Percentiles rank a stretch among this genome's conserved stretches.
phyloP scores from a whole-genome alignment of 2,888 invertebrate species.

The Hemistola chrysoprasaria region DNA sequence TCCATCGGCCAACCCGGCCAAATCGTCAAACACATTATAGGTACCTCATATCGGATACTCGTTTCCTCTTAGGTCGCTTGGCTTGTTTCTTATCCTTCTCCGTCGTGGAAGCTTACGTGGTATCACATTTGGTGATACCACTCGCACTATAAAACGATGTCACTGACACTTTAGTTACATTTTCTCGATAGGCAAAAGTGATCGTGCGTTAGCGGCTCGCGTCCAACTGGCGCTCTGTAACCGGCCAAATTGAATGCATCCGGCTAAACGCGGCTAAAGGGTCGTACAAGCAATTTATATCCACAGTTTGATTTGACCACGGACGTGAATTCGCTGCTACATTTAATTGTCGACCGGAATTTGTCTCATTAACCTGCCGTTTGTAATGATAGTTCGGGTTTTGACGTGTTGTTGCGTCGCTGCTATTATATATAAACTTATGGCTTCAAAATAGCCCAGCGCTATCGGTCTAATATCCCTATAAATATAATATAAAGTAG shows the following conservation, averaged over 20 bases:
- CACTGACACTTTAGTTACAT: background rate
- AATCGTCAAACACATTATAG: background rate
- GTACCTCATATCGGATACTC: constrained; percentile 76
- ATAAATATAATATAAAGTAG: no score
- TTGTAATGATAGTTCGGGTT: constrained; percentile 9
- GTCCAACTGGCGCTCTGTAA: constrained; percentile 56
- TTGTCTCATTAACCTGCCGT: constrained; percentile 21
- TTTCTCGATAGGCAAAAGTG: constrained; percentile 31
- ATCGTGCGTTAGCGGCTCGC: constrained; percentile 36
- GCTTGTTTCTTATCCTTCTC: constrained; percentile 56
- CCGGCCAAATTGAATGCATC: constrained; percentile 77
- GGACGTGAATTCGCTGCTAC: constrained; percentile 36
- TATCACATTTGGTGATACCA: constrained; percentile 79
- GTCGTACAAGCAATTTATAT: constrained; percentile 79
- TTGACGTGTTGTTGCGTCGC: background rate
- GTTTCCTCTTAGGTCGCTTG: constrained; percentile 66
- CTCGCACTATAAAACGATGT: constrained; percentile 30
- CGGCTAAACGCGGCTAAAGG: constrained; percentile 56
- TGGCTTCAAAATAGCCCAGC: no score
- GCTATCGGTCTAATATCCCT: no score
- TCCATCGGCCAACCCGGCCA: background rate
- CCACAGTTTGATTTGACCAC: constrained; percentile 64
- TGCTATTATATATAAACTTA: no score
- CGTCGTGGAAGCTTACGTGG: constrained; percentile 66
- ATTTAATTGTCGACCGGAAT: constrained; percentile 27